phyloP scores from a whole-genome alignment of 2,113 vertebrate genomes.

The Plecturocebus donacophilus region DNA sequence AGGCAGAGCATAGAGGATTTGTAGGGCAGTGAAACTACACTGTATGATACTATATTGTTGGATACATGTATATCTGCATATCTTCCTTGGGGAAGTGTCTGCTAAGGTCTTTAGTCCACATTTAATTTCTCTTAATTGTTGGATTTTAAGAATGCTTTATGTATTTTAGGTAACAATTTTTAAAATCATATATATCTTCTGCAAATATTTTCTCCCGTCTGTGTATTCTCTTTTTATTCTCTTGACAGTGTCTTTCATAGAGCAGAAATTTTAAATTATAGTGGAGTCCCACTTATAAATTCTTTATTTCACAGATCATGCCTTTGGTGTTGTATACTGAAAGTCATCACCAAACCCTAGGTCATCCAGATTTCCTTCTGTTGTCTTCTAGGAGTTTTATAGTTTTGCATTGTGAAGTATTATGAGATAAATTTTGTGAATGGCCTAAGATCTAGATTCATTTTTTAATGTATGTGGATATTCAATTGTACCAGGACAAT shows the following conservation, averaged over 20 bases:
- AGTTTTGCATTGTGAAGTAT: background rate
- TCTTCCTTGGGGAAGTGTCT: background rate
- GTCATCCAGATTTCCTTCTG: background rate
- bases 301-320: background rate
- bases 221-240: background rate
- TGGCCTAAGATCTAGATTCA: background rate
- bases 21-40: background rate
- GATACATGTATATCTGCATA: background rate
- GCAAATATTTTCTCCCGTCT: background rate
- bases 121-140: background rate
- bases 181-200: background rate
- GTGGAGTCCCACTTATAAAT: background rate
- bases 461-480: background rate
- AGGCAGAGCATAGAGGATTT: background rate
- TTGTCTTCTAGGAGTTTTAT: background rate
- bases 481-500: background rate
- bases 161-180: background rate
- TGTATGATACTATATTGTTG: background rate
- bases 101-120: background rate
- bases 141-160: background rate
- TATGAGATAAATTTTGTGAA: background rate
- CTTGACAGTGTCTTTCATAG: background rate
- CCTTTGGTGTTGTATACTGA: background rate
- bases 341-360: background rate
- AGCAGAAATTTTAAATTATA: background rate